Evolutionary conservation across 2,888 invertebrate genomes (phyloP).

Genomic region (Dasysyrphus albostriatus): DNA sequence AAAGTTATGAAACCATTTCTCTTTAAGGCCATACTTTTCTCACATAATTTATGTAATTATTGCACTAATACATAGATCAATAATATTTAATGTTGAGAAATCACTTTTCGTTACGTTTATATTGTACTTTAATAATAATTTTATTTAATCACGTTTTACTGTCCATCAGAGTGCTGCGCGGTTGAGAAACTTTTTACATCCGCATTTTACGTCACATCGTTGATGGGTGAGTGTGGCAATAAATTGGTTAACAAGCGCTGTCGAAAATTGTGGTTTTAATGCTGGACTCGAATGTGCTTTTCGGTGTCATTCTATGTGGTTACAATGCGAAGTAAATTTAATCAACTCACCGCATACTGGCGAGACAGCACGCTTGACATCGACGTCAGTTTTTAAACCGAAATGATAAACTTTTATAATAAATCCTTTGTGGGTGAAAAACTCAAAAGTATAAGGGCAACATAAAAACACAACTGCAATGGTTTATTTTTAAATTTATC

Average conservation of each 20-base stretch:
- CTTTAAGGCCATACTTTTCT: too few relatives aligned
- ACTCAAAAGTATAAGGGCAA: not conserved
- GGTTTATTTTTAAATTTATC: slow-evolving; percentile 6
- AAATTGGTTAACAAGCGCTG: slow-evolving; percentile 1
- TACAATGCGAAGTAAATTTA: slow-evolving; percentile 18
- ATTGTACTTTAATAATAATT: too few relatives aligned
- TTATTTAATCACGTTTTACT: too few relatives aligned
- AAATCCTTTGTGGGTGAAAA: not conserved
- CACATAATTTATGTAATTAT: too few relatives aligned
- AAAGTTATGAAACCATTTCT: too few relatives aligned
- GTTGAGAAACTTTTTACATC: not conserved
- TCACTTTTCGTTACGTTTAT: too few relatives aligned
- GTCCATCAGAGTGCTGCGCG: too few relatives aligned
- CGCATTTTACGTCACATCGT: not conserved
- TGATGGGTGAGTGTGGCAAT: not conserved
- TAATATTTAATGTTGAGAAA: too few relatives aligned
- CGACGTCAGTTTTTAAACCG: slow-evolving; percentile 3
- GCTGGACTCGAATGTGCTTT: not conserved
- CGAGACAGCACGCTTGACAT: slow-evolving; percentile 20
- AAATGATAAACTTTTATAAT: not conserved
- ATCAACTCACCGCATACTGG: slow-evolving; percentile 15
- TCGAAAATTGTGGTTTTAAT: slow-evolving; percentile 7
- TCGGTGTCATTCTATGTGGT: slow-evolving; percentile 5
- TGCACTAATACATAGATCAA: too few relatives aligned
- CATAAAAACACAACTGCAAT: not conserved